Evolutionary conservation across 2,888 invertebrate genomes (phyloP).

Genomic region (Amiota minor): DNA sequence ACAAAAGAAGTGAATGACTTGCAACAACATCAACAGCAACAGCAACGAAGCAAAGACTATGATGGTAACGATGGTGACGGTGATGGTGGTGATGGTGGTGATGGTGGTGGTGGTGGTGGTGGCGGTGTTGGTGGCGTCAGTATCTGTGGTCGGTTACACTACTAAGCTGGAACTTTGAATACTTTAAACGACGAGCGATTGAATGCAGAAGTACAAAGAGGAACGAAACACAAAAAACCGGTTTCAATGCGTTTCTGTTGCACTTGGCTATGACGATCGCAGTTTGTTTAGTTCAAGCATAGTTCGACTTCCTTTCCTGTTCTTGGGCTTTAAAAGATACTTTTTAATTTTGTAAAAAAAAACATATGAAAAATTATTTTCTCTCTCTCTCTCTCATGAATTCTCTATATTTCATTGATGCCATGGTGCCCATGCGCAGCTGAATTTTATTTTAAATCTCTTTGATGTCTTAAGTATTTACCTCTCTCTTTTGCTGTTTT

Average conservation of each 20-base stretch:
- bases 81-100: background rate
- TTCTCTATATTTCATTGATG: background rate
- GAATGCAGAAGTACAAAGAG: constrained; percentile 2
- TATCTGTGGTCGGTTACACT: too few species aligned
- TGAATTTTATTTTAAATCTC: constrained; percentile 56
- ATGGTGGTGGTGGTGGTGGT: background rate
- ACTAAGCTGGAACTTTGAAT: too few species aligned
- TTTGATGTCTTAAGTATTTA: constrained; percentile 1
- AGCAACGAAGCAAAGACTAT: background rate
- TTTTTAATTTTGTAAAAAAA: too few species aligned
- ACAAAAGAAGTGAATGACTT: constrained; percentile 21
- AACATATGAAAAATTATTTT: too few species aligned
- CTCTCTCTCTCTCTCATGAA: background rate
- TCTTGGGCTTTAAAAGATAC: constrained; percentile 43
- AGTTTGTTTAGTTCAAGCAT: constrained; percentile 51
- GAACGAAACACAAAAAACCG: background rate
- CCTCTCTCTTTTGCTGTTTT: constrained; percentile 11
- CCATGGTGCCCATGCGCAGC: constrained; percentile 31
- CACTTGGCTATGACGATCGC: constrained; percentile 22
- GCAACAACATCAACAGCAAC: background rate
- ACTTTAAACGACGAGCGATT: too few species aligned
- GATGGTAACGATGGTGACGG: background rate
- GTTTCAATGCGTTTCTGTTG: constrained; percentile 17
- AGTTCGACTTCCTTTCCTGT: constrained; percentile 65
- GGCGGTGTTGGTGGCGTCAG: background rate